Evolutionary conservation across 2,888 invertebrate genomes (phyloP).

Genomic region (Zonitis immaculata): DNA sequence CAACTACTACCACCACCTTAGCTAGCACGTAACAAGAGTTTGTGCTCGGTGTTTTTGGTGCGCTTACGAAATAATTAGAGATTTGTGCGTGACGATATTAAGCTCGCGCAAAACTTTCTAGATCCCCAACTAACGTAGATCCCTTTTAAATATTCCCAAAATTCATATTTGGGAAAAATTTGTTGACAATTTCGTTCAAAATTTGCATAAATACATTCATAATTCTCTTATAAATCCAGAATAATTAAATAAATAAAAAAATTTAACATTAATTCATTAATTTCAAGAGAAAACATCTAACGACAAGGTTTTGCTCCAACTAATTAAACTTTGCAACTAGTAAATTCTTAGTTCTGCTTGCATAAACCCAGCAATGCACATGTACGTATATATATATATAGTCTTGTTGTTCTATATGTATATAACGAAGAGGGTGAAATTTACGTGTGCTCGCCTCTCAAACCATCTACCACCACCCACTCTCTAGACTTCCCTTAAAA

Average conservation of each 20-base stretch:
- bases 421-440: conserved; percentile 9
- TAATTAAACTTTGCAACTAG: conserved; percentile 51
- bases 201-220: too few relatives aligned
- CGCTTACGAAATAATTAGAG: conserved; percentile 18
- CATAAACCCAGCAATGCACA: conserved; percentile 10
- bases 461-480: conserved; percentile 24
- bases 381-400: too few relatives aligned
- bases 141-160: background rate
- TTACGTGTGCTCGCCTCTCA: conserved; percentile 15
- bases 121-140: background rate
- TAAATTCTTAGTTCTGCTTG: conserved; percentile 44
- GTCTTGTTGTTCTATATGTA: background rate
- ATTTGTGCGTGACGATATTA: conserved; percentile 15
- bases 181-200: too few relatives aligned
- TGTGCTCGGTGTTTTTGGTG: conserved; percentile 6
- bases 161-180: background rate
- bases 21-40: conserved; percentile 12
- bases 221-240: too few relatives aligned
- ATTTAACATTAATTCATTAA: too few relatives aligned
- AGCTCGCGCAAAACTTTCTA: background rate
- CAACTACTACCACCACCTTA: conserved; percentile 3
- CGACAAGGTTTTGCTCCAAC: conserved; percentile 47
- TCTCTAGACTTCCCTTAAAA: conserved; percentile 23
- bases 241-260: too few relatives aligned
- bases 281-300: too few relatives aligned